Conservation (phyloP, 2,797 vertebrate genomes). For the Adelosebastes latens region DNA sequence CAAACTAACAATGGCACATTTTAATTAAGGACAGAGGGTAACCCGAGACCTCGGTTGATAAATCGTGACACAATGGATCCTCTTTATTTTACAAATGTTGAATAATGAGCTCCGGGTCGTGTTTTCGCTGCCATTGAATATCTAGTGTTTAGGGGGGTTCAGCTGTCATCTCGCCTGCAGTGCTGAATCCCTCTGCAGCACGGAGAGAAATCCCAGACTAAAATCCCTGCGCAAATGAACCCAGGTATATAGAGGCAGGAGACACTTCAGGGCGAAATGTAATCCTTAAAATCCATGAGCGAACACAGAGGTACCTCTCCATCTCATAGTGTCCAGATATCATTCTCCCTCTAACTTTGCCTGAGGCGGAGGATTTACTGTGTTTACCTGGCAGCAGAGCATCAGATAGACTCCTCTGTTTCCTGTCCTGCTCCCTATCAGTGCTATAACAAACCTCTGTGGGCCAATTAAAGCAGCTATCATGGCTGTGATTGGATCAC, state of each 20-base stretch:
- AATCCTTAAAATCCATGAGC: slow-evolving; percentile 29
- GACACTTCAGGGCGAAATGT: slow-evolving; percentile 26
- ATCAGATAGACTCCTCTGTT: slow-evolving; percentile 44
- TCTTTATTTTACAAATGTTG: slow-evolving; percentile 41
- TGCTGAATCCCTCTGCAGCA: slow-evolving; percentile 4
- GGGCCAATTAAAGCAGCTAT: slow-evolving; percentile 55
- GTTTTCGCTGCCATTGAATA: slow-evolving; percentile 20
- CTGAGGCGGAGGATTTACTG: not conserved
- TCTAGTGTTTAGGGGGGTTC: slow-evolving; percentile 9
- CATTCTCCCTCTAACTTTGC: slow-evolving; percentile 7
- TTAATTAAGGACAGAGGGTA: slow-evolving; percentile 45
- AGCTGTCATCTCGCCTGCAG: slow-evolving; percentile 15
- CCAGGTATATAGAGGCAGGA: not conserved
- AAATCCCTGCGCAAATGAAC: slow-evolving; percentile 11
- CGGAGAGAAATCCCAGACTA: slow-evolving; percentile 16
- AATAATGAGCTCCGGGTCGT: slow-evolving; percentile 53
- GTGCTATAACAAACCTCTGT: slow-evolving; percentile 35
- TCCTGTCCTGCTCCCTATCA: slow-evolving; percentile 30
- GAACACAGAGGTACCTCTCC: not conserved
- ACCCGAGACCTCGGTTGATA: not conserved
- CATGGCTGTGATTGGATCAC: slow-evolving; percentile 36
- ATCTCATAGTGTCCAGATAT: not conserved
- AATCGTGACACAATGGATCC: slow-evolving; percentile 17
- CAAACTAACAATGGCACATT: slow-evolving; percentile 31
- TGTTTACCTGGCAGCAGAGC: slow-evolving; percentile 41